Base-by-base conservation (phyloP, 2,888 invertebrate genomes). In the Sicus ferrugineus region DNA sequence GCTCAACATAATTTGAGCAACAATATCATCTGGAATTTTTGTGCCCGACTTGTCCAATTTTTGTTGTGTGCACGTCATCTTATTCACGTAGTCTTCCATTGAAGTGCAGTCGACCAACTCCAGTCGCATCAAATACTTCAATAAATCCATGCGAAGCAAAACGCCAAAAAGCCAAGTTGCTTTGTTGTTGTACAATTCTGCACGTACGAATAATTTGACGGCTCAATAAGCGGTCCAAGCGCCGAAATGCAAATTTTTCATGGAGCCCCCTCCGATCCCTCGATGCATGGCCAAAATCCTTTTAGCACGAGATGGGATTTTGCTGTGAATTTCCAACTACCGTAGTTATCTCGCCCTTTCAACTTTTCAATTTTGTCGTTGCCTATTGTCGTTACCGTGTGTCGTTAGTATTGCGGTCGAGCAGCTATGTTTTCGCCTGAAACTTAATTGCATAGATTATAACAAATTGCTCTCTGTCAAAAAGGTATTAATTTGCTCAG, bases 211-310 rank as follows among this genome's bases (percentile, higher is more conserved):
- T 68, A 68, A 28, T 68, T 71, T 28, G 68, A 71, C 14, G 68
- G 70, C n/a, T 58, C 56, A 30, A 67, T 21, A 4, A 67, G 56
- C 56, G 59, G 26, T 19, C 62, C 61, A 54, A 68, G 54, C 62
- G 68, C 70, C 23, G 70, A 72, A 70, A 59, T 70, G 65, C 62
- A 72, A 63, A 70, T 72, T 72, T 68, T 72, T 72, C 52, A 42
- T 68, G 63, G 63, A 66, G 68, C 66, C 68, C 50, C 64, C 63
- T 34, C 34, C 5, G 34, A 34, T 11, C 34, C 34, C 34, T 34
- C 34, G 6, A 34, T 7, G 11, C 5, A 7, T 34, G 34, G 34
- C 34, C 34, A 34, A 34, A 34, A n/a, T n/a, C n/a, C n/a, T n/a
- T n/a, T n/a, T n/a, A n/a, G n/a, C n/a, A n/a, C n/a, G n/a, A n/a